A percentile compares a stretch with the other conserved stretches of the same genome.
phyloP scores from a whole-genome alignment of 2,797 vertebrate genomes.

The Cetoscarus ocellatus region DNA sequence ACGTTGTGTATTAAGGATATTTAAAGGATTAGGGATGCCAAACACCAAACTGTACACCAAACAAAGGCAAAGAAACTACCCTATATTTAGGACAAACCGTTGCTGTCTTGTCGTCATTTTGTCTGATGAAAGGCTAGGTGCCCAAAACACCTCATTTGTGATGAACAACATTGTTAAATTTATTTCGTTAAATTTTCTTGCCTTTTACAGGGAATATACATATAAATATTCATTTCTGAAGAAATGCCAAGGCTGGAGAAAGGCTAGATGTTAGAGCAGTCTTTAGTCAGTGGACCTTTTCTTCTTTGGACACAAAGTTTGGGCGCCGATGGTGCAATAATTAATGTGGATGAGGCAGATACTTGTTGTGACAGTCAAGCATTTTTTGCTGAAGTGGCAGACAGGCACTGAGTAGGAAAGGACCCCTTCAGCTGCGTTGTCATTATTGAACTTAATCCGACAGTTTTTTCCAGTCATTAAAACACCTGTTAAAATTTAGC shows the following conservation, averaged over 20 bases:
- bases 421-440: slow-evolving; percentile 3
- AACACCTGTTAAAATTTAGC: background rate
- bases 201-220: no score
- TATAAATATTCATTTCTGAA: no score
- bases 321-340: no score
- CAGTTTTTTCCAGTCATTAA: slow-evolving; percentile 2
- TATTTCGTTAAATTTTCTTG: no score
- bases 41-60: background rate
- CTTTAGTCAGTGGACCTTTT: no score
- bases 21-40: background rate
- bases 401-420: slow-evolving; percentile 17
- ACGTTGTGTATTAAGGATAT: background rate
- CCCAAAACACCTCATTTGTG: no score
- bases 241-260: no score
- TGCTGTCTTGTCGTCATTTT: no score
- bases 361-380: slow-evolving; percentile 36
- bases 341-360: slow-evolving; percentile 5
- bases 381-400: slow-evolving; percentile 21
- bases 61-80: background rate
- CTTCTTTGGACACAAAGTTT: no score
- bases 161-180: no score
- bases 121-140: no score
- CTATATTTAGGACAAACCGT: background rate
- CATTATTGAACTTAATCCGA: background rate
- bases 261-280: no score